Percentiles rank a stretch among this genome's conserved stretches.
Evolutionary conservation across 2,888 invertebrate species (phyloP).

Genomic region (Leuctra nigra): DNA sequence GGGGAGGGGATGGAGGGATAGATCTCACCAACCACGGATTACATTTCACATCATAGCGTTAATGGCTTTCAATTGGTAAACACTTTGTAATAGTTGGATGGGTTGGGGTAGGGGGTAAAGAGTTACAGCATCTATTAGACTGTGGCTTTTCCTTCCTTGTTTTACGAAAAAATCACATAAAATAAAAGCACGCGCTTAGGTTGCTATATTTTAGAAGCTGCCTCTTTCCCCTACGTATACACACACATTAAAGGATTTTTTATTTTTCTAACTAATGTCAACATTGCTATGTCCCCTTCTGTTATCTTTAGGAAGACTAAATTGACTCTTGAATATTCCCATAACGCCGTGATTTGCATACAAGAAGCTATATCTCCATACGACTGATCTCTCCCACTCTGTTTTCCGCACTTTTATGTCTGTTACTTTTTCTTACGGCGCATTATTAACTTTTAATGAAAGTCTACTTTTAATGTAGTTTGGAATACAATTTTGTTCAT

Average conservation of each 20-base stretch:
- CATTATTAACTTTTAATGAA: too few species aligned
- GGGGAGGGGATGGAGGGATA: too few species aligned
- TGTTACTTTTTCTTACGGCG: too few species aligned
- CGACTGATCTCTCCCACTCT: background rate
- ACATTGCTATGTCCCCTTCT: background rate
- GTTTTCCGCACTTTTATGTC: too few species aligned
- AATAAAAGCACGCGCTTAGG: background rate
- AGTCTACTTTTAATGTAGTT: too few species aligned
- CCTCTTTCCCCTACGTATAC: background rate
- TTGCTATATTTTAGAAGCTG: background rate
- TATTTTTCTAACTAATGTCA: slow-evolving; percentile 7
- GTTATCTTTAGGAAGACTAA: slow-evolving; percentile 4
- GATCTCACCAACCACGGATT: slow-evolving; percentile 19
- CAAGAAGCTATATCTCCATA: background rate
- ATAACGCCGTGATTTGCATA: slow-evolving; percentile 1
- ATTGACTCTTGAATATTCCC: slow-evolving; percentile 5
- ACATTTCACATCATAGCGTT: slow-evolving; percentile 21
- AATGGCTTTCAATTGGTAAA: slow-evolving; percentile 24
- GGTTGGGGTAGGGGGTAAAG: background rate
- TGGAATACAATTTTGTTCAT: too few species aligned
- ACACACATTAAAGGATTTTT: slow-evolving; percentile 8
- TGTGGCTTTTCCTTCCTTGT: background rate
- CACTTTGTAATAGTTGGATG: slow-evolving; percentile 9
- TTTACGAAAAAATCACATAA: background rate
- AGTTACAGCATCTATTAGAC: background rate